Evolutionary conservation across 2,888 invertebrate genomes (phyloP).

Genomic region (Lithophane ornitopus): DNA sequence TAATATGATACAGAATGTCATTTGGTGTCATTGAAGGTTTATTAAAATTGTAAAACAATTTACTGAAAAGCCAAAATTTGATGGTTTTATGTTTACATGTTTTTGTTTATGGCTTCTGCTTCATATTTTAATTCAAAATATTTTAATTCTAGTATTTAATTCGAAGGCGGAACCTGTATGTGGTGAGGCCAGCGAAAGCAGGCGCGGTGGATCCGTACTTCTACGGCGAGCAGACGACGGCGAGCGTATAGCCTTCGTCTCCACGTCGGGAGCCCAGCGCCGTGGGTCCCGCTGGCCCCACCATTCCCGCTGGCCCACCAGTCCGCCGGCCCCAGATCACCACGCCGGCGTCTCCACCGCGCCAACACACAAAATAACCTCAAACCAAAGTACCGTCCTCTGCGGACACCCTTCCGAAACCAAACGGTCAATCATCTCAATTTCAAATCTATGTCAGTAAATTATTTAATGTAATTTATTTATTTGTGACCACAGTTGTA

Average conservation of each 20-base stretch:
- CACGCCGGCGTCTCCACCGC: conserved; percentile 69
- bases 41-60: not conserved
- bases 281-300: conserved; percentile 29
- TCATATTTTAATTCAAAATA: conserved; percentile 66
- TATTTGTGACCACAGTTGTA: conserved; percentile 88
- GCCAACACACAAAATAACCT: conserved; percentile 83
- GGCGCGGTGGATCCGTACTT: conserved; percentile 91
- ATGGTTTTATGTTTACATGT: not conserved
- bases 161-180: conserved; percentile 92
- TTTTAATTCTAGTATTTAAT: conserved; percentile 90
- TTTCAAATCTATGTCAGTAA: conserved; percentile 88
- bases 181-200: conserved; percentile 91
- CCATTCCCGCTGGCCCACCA: conserved; percentile 24
- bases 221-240: conserved; percentile 88
- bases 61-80: not conserved
- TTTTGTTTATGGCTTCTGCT: conserved; percentile 32
- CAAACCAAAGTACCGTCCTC: conserved; percentile 87
- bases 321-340: conserved; percentile 47
- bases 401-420: conserved; percentile 80
- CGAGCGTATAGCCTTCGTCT: conserved; percentile 75
- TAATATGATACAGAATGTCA: not conserved
- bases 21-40: not conserved
- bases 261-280: conserved; percentile 51
- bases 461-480: conserved; percentile 90
- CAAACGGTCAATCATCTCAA: conserved; percentile 81